Percentiles rank a stretch among this genome's conserved stretches.
These are phyloP conservation scores for Trilocha varians DNA, from an alignment of 2,888 invertebrate species.

Conservation along the genomic window DNA sequence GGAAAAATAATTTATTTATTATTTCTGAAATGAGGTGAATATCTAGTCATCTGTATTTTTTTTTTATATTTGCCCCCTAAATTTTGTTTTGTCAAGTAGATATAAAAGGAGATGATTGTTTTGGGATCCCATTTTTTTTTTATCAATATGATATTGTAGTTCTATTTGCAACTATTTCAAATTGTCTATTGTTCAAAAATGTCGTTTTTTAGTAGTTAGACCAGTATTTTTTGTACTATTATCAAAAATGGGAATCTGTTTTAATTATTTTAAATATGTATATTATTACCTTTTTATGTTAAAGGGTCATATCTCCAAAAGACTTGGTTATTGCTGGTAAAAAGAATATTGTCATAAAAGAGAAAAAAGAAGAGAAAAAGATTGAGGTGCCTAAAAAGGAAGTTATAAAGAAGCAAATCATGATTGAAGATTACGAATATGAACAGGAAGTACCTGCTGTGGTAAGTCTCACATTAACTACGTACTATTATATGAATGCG, in stretches of 20 bases:
- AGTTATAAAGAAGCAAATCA: slow-evolving; percentile 9
- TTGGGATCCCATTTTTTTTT: no score
- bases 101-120: no score
- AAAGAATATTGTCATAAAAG: slow-evolving; percentile 39
- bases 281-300: slow-evolving; percentile 5
- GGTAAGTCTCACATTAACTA: slow-evolving; percentile 12
- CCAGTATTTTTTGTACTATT: background rate
- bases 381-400: slow-evolving; percentile 12
- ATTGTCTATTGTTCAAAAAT: no score
- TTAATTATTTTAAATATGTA: background rate
- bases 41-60: no score
- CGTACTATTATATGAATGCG: no score
- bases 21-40: no score
- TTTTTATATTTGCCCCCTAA: no score
- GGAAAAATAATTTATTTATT: no score
- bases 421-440: slow-evolving; percentile 13
- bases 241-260: background rate
- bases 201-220: no score
- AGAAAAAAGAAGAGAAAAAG: slow-evolving; percentile 19
- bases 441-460: slow-evolving; percentile 13
- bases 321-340: slow-evolving; percentile 52
- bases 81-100: no score
- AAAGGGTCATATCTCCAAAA: slow-evolving; percentile 55
- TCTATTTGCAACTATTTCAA: no score
- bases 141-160: no score